Percentiles rank a stretch among this genome's conserved stretches.
Conservation (phyloP, 2,113 vertebrate species). For the Glaucomys volans region DNA sequence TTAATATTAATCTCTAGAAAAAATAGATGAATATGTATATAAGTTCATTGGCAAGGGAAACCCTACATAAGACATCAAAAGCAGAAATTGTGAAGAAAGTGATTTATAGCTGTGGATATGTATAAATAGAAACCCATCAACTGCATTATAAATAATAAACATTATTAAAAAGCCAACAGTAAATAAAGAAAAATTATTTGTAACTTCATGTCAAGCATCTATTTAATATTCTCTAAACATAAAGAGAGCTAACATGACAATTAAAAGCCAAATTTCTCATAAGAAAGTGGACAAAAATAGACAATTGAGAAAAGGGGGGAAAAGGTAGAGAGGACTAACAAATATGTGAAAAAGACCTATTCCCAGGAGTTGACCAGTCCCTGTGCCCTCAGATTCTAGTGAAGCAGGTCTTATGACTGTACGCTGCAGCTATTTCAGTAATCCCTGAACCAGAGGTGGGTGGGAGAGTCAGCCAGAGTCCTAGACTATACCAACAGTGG, state of each 20-base stretch:
- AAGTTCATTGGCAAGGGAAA: not conserved
- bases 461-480: not conserved
- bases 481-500: not conserved
- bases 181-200: slow-evolving; percentile 41
- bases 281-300: not conserved
- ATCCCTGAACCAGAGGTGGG: not conserved
- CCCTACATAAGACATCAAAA: not conserved
- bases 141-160: not conserved
- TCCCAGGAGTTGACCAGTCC: not conserved
- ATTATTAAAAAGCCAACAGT: slow-evolving; percentile 28
- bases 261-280: slow-evolving; percentile 13
- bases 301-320: not conserved
- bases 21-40: slow-evolving; percentile 47
- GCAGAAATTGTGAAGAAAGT: slow-evolving; percentile 3
- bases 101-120: not conserved
- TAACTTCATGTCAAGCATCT: not conserved
- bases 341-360: not conserved
- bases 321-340: not conserved
- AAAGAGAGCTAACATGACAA: not conserved
- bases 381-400: not conserved
- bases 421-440: not conserved
- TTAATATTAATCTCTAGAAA: slow-evolving; percentile 55
- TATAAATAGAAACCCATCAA: slow-evolving; percentile 36
- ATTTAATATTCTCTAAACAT: not conserved
- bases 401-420: not conserved